Base-by-base conservation (phyloP, 2,888 invertebrate species). In the Drosophila eohydei region DNA sequence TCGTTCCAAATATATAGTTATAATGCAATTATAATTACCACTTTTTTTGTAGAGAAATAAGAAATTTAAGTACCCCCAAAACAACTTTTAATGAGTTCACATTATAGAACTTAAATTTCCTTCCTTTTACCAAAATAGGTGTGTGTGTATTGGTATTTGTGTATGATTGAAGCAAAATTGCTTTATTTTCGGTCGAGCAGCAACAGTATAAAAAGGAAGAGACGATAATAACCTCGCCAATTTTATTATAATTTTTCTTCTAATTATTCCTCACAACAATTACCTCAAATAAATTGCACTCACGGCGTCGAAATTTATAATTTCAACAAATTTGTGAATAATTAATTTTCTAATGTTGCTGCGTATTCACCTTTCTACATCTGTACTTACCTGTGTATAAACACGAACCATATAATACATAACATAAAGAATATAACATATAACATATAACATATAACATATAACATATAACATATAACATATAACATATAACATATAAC, bases 201-300 rank as follows among this genome's bases (percentile, higher is more conserved):
- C 21, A n/a, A 11, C 30, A n/a, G 30, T 3, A 16, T 8, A 52
- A 36, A 52, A 36, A 36, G 34, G 8, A 52, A 36, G 51, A 52
- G 51, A 52, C 34, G 21, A 52, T 52, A 52, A 52, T 52, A 26
- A 36, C 51, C 51, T 48, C 51, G 51, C 34, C 51, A 36, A 36
- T 36, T 52, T 52, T 12, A 52, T 26, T 34, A 36, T 52, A 52
- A 26, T 26, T 26, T 52, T 12, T 52, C 36, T 36, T 26, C 51
- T 52, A 52, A 52, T 52, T 51, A 51, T 26, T 14, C 21, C 36
- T 9, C 36, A 52, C 4, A 36, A 26, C 34, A 36, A 36, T 52
- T 52, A 52, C 36, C 51, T 36, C 21, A 36, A 52, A 21, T 36
- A 52, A 52, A 52, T 52, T 34, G 51, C 50, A 32, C 16, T 50